Evolutionary conservation across 2,888 invertebrate genomes (phyloP).

Genomic region (Drosophila differens): DNA sequence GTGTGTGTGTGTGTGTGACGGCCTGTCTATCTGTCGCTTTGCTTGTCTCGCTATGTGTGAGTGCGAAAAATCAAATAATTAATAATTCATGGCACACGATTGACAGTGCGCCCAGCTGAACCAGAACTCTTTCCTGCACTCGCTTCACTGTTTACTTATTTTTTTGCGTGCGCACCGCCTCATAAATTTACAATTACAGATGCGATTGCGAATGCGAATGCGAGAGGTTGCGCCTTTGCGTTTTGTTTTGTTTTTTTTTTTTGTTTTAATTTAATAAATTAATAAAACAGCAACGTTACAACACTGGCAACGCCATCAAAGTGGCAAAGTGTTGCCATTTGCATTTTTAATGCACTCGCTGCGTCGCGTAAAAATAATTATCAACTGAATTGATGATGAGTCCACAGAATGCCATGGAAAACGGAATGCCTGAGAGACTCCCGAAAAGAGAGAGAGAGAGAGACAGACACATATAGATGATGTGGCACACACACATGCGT

Average conservation of each 20-base stretch:
- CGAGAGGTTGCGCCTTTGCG: constrained; percentile 34
- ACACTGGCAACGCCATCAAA: constrained; percentile 77
- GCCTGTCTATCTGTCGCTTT: constrained; percentile 11
- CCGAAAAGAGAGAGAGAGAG: constrained; percentile 22
- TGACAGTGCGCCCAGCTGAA: constrained; percentile 69
- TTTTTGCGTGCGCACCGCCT: constrained; percentile 42
- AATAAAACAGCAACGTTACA: constrained; percentile 82
- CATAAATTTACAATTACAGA: constrained; percentile 81
- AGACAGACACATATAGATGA: constrained; percentile 10
- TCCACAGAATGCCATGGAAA: constrained; percentile 26
- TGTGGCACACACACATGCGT: constrained; percentile 23
- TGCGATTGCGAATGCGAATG: constrained; percentile 52
- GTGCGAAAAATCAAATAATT: constrained; percentile 78
- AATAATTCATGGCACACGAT: constrained; percentile 81
- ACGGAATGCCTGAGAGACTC: constrained; percentile 35
- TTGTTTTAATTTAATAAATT: constrained; percentile 78
- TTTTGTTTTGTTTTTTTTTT: constrained; percentile 31
- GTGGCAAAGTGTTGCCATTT: constrained; percentile 84
- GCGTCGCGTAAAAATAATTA: constrained; percentile 82
- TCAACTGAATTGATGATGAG: constrained; percentile 81
- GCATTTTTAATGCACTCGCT: constrained; percentile 82
- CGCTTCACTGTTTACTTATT: constrained; percentile 31
- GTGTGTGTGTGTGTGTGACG: neutral
- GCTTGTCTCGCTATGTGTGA: constrained; percentile 30
- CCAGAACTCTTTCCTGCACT: constrained; percentile 54